Evolutionary conservation across 2,888 invertebrate genomes (phyloP), one percentile per base, ranked within the genome.

Genomic region (Fissipunctia ypsillon): DNA sequence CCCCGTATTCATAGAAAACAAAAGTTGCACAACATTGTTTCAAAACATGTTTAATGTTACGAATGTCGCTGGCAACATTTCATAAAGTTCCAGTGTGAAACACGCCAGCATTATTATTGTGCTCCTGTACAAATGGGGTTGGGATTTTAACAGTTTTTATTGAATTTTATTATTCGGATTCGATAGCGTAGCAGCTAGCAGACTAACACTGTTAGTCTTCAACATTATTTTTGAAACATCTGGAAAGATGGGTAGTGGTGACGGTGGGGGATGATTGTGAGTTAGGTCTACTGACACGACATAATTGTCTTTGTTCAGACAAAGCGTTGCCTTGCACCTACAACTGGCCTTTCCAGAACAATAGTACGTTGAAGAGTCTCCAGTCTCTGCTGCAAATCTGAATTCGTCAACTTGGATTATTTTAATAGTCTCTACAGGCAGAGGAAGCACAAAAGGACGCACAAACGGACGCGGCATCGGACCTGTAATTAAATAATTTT

Each of bases 231-330:
- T 67, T 0, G 76, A 59, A 50, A 80, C 19, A 50, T 61, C 52
- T 22, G 41, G 31, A 50, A 16, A 74, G 3, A 6, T 28, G 14
- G 74, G 66, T 25, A 86, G 82, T 0, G 86, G 76, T 35, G 80
- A 63, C 0, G 86, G 84, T 0, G 88, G 73, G 16, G 80, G 76
- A 19, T 84, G 84, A 31, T 76, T 82, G n/a, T 80, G 80, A 7
- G 52, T 66, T 0, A 76, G 45, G n/a, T 85, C 59, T 22, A 70
- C 50, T 0, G 64, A 78, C 1, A 38, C 25, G 5, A 88, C 57
- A 41, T 19, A 69, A 28, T 82, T 52, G 0, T 71, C 14, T 2
- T 59, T 14, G 54, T 84, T 71, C 35, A 88, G 9, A 19, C 63
- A 25, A 22, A 78, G 50, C 0, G 75, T 81, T 4, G 78, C 81